Evolutionary conservation across 2,888 invertebrate genomes (phyloP).

Genomic region (Aleiodes leptofemur): DNA sequence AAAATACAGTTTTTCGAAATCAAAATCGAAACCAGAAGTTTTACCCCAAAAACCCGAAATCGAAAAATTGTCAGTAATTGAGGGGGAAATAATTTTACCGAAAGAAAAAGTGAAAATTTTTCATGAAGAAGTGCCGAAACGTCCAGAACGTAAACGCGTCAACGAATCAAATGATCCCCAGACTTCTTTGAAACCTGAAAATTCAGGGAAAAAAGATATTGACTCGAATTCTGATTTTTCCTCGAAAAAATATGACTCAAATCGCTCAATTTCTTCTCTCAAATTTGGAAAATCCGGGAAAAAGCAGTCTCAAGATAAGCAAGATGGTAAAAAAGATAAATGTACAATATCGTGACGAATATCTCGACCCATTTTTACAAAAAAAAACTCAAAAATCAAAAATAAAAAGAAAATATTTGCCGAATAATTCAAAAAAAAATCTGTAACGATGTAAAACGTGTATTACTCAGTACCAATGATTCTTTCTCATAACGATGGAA

Average conservation of each 20-base stretch:
- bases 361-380: slow-evolving; percentile 24
- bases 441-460: slow-evolving; percentile 44
- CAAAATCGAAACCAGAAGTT: slow-evolving; percentile 27
- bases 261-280: slow-evolving; percentile 60
- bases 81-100: slow-evolving; percentile 57
- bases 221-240: neutral
- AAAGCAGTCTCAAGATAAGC: slow-evolving; percentile 42
- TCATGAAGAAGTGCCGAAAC: slow-evolving; percentile 56
- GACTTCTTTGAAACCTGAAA: slow-evolving; percentile 19
- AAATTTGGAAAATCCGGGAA: slow-evolving; percentile 57
- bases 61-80: slow-evolving; percentile 59
- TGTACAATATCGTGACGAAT: slow-evolving; percentile 64
- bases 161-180: slow-evolving; percentile 48
- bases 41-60: slow-evolving; percentile 4
- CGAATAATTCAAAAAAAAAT: slow-evolving; percentile 16
- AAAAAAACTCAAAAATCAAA: slow-evolving; percentile 44
- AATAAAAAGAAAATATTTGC: slow-evolving; percentile 34
- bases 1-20: slow-evolving; percentile 26
- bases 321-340: slow-evolving; percentile 64
- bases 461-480: slow-evolving; percentile 49
- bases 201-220: neutral
- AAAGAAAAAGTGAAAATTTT: slow-evolving; percentile 34
- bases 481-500: slow-evolving; percentile 56
- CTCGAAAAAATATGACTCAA: slow-evolving; percentile 54
- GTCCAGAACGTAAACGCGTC: slow-evolving; percentile 60